Evolutionary conservation across 2,888 invertebrate species (phyloP).

Genomic region (Choristoneura rosaceana): DNA sequence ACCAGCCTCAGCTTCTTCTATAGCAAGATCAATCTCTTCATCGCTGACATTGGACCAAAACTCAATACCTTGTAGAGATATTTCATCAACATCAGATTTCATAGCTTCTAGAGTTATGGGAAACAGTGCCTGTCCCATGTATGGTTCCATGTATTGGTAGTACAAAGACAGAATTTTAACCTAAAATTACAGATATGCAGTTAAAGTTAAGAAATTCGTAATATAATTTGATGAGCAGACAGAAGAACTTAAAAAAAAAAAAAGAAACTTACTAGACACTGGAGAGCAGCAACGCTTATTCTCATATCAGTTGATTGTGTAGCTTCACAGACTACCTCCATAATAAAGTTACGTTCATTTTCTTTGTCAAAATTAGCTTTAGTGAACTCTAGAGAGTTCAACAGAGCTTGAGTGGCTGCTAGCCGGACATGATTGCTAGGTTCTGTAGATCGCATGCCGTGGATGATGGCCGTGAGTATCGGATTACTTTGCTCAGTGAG

Average conservation of each 20-base stretch:
- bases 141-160: constrained; percentile 99
- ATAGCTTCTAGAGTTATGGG: constrained; percentile 99
- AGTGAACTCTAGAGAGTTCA: constrained; percentile 99
- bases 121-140: constrained; percentile 99
- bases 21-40: constrained; percentile 98
- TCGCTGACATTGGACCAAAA: constrained; percentile 99
- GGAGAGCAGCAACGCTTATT: constrained; percentile 98
- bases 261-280: constrained; percentile 92
- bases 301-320: constrained; percentile 97
- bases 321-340: constrained; percentile 99
- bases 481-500: constrained; percentile 96
- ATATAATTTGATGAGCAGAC: background rate
- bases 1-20: constrained; percentile 97
- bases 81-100: constrained; percentile 98
- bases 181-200: constrained; percentile 51
- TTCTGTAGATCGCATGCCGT: constrained; percentile 98
- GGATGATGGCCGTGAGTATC: constrained; percentile 99
- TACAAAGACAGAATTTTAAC: constrained; percentile 98
- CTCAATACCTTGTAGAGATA: constrained; percentile 99
- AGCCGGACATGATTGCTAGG: constrained; percentile 96
- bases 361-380: constrained; percentile 99
- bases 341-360: constrained; percentile 98
- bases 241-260: constrained; percentile 65
- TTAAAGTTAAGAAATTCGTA: constrained; percentile 26
- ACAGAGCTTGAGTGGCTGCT: constrained; percentile 98